Conservation (phyloP, 2,113 vertebrate species). For the Poecile atricapillus region DNA sequence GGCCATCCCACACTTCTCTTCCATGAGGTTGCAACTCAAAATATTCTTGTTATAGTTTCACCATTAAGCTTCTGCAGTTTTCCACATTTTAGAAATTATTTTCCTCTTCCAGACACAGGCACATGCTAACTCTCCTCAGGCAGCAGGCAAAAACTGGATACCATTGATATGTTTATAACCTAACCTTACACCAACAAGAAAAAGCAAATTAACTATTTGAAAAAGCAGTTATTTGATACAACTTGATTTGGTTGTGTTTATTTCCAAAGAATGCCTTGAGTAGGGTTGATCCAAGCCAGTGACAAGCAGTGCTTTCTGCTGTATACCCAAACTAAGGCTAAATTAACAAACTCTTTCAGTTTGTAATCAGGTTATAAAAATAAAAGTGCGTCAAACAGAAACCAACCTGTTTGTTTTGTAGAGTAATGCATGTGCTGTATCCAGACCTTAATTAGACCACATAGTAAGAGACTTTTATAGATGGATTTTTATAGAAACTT, state of each 20-base stretch:
- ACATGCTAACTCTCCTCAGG: neutral
- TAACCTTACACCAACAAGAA: neutral
- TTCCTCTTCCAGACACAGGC: neutral
- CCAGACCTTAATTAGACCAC: constrained; percentile 62
- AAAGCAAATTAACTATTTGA: neutral
- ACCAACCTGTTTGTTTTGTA: constrained; percentile 56
- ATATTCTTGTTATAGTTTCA: neutral
- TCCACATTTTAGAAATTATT: neutral
- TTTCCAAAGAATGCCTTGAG: constrained; percentile 17
- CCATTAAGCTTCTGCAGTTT: neutral
- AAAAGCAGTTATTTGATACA: constrained; percentile 36
- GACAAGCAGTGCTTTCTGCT: constrained; percentile 20
- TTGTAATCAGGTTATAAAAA: constrained; percentile 70
- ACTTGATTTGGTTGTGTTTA: constrained; percentile 29
- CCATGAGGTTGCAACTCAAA: neutral
- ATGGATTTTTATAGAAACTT: constrained; percentile 43
- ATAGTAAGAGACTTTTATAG: constrained; percentile 52
- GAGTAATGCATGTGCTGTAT: constrained; percentile 27
- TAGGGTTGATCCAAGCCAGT: constrained; percentile 18
- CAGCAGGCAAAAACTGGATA: constrained; percentile 12
- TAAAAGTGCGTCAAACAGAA: constrained; percentile 52
- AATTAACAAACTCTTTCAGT: constrained; percentile 53
- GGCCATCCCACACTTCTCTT: neutral
- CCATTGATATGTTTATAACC: constrained; percentile 29
- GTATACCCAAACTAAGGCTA: constrained; percentile 6